Evolutionary conservation across 2,113 vertebrate genomes (phyloP).

Genomic region (Coreoperca whiteheadi): DNA sequence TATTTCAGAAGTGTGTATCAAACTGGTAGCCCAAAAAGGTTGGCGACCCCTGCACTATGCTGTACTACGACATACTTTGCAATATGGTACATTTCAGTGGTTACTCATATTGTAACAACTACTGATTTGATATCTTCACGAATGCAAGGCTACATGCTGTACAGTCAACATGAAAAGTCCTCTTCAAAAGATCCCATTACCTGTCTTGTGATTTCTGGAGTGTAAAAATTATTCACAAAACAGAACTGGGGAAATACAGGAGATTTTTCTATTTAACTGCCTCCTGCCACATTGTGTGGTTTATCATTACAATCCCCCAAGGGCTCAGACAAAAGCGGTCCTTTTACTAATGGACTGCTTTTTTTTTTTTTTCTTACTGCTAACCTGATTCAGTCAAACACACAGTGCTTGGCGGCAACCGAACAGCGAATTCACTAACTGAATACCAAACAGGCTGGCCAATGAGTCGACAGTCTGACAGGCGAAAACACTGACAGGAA

Average conservation of each 20-base stretch:
- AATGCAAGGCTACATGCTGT: not conserved
- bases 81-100: not conserved
- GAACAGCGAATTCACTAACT: conserved; percentile 46
- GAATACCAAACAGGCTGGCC: conserved; percentile 58
- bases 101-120: not conserved
- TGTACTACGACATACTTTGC: too few relatives aligned
- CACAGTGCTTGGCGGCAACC: conserved; percentile 41
- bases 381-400: conserved; percentile 67
- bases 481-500: conserved; percentile 29
- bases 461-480: conserved; percentile 36
- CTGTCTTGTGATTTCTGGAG: not conserved
- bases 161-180: not conserved
- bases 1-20: too few relatives aligned
- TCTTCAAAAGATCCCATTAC: not conserved
- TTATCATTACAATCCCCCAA: conserved; percentile 33
- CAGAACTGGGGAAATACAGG: not conserved
- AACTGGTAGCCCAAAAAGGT: too few relatives aligned
- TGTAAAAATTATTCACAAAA: conserved; percentile 2
- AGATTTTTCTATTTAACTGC: not conserved
- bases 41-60: too few relatives aligned
- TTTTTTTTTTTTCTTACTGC: too few relatives aligned
- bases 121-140: not conserved
- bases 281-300: conserved; percentile 14
- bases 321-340: conserved; percentile 23
- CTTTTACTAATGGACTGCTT: conserved; percentile 47